phyloP scores from a whole-genome alignment of 1,140 invertebrate species.

The Meloidogyne exigua region DNA sequence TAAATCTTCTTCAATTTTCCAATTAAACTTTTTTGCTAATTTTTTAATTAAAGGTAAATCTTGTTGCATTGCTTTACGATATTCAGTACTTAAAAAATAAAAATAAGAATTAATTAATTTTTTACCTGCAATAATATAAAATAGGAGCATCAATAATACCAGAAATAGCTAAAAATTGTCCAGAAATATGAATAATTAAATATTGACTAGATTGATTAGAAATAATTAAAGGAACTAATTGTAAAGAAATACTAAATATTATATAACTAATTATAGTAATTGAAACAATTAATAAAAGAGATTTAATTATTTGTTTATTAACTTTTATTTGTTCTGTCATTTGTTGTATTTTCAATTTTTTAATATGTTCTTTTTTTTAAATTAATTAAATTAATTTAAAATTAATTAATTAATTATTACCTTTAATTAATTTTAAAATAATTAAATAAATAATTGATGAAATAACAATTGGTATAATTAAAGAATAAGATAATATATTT shows the following conservation, averaged over 20 bases:
- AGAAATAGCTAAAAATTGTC: not conserved
- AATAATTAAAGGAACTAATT: not conserved
- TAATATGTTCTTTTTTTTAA: not conserved
- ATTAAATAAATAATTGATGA: not conserved
- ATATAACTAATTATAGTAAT: not conserved
- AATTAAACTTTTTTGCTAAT: not conserved
- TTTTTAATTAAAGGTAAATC: not conserved
- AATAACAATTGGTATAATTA: not conserved
- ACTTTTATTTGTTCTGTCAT: not conserved
- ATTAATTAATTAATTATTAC: too few relatives aligned
- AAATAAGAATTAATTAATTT: not conserved
- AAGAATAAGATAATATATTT: not conserved
- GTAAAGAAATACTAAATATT: not conserved
- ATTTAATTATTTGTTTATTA: not conserved
- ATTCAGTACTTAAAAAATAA: not conserved
- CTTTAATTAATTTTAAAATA: conserved; percentile 6
- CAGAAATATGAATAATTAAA: not conserved
- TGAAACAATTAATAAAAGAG: not conserved
- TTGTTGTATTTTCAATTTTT: not conserved
- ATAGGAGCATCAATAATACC: not conserved
- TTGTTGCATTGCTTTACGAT: not conserved
- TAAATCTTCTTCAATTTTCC: too few relatives aligned
- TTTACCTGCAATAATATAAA: not conserved
- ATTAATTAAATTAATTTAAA: not conserved
- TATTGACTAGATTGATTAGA: not conserved